These are phyloP conservation scores for Jacana jacana DNA, from an alignment of 2,113 vertebrate species.

Conservation along the genomic window DNA sequence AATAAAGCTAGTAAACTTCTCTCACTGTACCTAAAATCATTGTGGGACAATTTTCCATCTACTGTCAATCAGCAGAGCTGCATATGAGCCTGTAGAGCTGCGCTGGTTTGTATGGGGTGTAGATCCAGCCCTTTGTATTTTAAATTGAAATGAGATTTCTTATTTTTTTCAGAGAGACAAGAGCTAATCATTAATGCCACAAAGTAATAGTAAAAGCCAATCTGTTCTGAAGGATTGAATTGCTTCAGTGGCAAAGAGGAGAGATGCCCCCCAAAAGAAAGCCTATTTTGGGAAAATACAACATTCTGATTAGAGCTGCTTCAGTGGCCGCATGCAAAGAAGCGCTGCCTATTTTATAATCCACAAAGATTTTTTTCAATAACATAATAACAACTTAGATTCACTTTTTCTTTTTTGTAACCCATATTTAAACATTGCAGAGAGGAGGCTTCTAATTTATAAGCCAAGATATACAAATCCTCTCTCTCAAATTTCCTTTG, in stretches of 20 bases:
- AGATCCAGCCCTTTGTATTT: not conserved
- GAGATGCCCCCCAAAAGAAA: not conserved
- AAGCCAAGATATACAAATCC: conserved; percentile 61
- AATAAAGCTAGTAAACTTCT: not conserved
- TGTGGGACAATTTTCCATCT: not conserved
- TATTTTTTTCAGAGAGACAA: not conserved
- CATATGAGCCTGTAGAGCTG: fast-evolving
- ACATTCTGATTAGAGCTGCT: conserved; percentile 1
- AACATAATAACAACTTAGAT: conserved; percentile 28
- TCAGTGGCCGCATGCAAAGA: not conserved
- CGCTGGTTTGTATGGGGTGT: not conserved
- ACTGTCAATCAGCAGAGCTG: not conserved
- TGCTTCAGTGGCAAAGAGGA: not conserved
- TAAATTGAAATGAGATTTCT: not conserved
- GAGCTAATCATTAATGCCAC: not conserved
- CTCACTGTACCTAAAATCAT: not conserved
- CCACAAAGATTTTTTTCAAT: not conserved
- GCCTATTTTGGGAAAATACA: not conserved
- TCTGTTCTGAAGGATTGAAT: not conserved
- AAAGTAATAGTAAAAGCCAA: not conserved
- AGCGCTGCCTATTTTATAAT: not conserved
- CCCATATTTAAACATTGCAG: conserved; percentile 13
- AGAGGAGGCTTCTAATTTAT: conserved; percentile 54
- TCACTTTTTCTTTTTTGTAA: not conserved
- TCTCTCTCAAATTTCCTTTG: conserved; percentile 60